Evolutionary conservation across 2,797 vertebrate species (phyloP), one percentile per base, ranked within the genome.

Genomic region (Apogon talboti): DNA sequence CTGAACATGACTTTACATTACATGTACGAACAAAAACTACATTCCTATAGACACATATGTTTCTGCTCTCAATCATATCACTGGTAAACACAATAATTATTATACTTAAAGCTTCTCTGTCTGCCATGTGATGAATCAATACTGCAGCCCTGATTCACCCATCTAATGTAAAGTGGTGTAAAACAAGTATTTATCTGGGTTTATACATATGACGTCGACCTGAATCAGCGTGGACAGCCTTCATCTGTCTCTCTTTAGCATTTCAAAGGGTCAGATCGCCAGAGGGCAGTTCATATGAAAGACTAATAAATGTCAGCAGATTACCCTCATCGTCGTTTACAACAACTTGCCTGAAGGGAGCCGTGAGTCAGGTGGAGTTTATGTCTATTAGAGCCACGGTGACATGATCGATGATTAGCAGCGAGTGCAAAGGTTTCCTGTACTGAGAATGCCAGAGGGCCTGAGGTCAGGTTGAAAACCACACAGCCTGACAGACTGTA

Each of bases 271-370:
- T 71, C 49, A 54, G 42, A 56, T n/a, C 59, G 47, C 44, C 49
- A 54, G 44, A 67, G 66, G 59, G 28, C 66, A 50, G 56, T 2
- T 7, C 35, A 24, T 50, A 75, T 47, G 53, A 71, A 56, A 19
- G 38, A 51, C 47, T 40, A 57, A 53, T 38, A 82, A 88, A 85
- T 83, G 71, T 81, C 84, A 78, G 42, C 51, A n/a, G 54, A 66
- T 60, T 33, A 49, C 21, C 12, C 10, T 44, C 47, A 19, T 46
- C 41, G 8, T 58, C 24, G 4, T 55, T 51, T 38, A 57, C 37
- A 62, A 16, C 7, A 41, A 30, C 4, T 50, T 42, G 45, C 59
- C 55, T 14, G 6, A 54, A 24, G 4, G 58, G 18, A 76, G 42
- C 15, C 7, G 40, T 2, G 30, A 70, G 19, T 74, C 62, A 44